phyloP scores from a whole-genome alignment of 2,888 invertebrate genomes.

The Oscheius sp. region DNA sequence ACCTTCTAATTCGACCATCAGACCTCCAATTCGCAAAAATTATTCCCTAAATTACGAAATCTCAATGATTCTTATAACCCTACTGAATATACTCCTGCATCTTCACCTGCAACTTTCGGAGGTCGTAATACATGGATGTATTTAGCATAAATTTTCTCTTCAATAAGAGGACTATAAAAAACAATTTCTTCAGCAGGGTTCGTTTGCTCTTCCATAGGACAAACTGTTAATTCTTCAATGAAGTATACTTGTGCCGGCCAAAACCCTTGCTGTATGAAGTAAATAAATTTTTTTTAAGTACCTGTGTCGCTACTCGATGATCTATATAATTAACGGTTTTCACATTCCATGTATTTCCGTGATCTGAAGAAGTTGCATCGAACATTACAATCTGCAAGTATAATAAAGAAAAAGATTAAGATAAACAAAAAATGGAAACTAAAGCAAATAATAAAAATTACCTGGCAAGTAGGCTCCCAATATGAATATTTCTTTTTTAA shows the following conservation, averaged over 20 bases:
- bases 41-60: not conserved
- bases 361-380: constrained; percentile 1
- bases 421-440: not conserved
- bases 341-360: constrained; percentile 4
- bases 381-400: constrained; percentile 21
- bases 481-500: constrained; percentile 11
- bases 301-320: not conserved
- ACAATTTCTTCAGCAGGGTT: constrained; percentile 1
- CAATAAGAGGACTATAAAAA: not conserved
- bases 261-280: not conserved
- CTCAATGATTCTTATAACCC: not conserved
- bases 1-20: not conserved
- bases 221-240: not conserved
- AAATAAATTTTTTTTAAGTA: not conserved
- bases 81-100: not conserved
- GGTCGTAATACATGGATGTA: not conserved
- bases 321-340: constrained; percentile 9
- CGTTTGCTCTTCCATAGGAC: not conserved
- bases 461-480: constrained; percentile 17
- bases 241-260: constrained; percentile 16
- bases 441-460: not conserved
- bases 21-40: not conserved
- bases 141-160: not conserved
- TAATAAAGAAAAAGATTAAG: not conserved
- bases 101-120: not conserved